phyloP scores from a whole-genome alignment of 2,888 invertebrate genomes.

The Hirtodrosophila histrioides region DNA sequence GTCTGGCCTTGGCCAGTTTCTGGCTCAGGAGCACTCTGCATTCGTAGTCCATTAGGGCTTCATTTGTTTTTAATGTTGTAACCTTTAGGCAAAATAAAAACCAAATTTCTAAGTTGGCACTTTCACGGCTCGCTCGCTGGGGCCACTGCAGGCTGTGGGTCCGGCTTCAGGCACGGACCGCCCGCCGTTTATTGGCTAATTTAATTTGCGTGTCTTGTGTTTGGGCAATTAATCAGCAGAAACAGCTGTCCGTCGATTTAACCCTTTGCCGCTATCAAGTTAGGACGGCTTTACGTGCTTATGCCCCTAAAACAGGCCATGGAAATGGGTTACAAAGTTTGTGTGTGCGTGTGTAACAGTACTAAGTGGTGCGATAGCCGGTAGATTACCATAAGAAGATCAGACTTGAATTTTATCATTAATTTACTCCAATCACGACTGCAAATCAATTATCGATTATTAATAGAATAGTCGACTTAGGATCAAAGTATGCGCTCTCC shows the following conservation, averaged over 20 bases:
- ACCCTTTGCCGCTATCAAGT: slow-evolving; percentile 49
- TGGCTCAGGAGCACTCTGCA: slow-evolving; percentile 14
- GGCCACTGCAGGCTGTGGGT: slow-evolving; percentile 16
- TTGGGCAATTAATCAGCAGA: slow-evolving; percentile 79
- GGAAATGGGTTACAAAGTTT: slow-evolving; percentile 13
- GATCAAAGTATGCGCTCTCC: too few relatives aligned
- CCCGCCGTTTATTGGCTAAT: slow-evolving; percentile 80
- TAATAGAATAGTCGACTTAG: too few relatives aligned
- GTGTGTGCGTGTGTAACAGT: too few relatives aligned
- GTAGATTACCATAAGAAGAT: slow-evolving; percentile 26
- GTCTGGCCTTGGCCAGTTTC: slow-evolving; percentile 40
- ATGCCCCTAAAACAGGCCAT: slow-evolving; percentile 16
- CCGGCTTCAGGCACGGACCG: slow-evolving; percentile 27
- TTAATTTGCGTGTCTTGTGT: slow-evolving; percentile 80
- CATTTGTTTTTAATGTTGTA: slow-evolving; percentile 79
- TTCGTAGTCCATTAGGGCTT: slow-evolving; percentile 78
- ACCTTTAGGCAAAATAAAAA: slow-evolving; percentile 70
- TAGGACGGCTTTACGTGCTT: slow-evolving; percentile 25
- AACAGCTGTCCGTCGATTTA: slow-evolving; percentile 77
- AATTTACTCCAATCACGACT: slow-evolving; percentile 12
- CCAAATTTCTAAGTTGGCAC: slow-evolving; percentile 73
- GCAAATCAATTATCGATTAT: slow-evolving; percentile 15
- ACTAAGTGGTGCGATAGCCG: slow-evolving; percentile 15
- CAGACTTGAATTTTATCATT: slow-evolving; percentile 9
- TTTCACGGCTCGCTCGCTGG: slow-evolving; percentile 67